phyloP scores from a whole-genome alignment of 1,140 invertebrate species.

The Drosophila orosa region DNA sequence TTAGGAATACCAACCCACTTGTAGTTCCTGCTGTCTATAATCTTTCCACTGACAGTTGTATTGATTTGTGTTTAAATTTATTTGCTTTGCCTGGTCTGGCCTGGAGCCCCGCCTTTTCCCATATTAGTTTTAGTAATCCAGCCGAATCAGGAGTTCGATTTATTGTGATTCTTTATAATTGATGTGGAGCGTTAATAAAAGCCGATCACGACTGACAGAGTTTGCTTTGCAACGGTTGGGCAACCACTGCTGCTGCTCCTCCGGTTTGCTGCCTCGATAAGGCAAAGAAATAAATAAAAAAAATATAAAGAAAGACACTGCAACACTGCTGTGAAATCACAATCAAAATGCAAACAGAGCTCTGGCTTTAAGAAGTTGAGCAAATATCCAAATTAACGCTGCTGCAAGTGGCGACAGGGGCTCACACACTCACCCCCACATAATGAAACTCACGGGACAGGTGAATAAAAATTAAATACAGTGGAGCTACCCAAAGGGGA shows the following conservation, averaged over 20 bases:
- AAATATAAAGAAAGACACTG: slow-evolving; percentile 1
- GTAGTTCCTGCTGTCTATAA: not conserved
- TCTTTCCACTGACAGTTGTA: slow-evolving; percentile 17
- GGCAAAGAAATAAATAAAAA: slow-evolving; percentile 1
- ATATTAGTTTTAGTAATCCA: slow-evolving; percentile 23
- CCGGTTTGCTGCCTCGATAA: slow-evolving; percentile 20
- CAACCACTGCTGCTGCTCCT: not conserved
- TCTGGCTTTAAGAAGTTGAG: slow-evolving; percentile 63
- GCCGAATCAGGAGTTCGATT: slow-evolving; percentile 29
- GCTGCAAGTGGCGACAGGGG: slow-evolving; percentile 42
- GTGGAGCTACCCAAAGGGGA: not conserved
- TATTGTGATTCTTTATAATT: slow-evolving; percentile 26
- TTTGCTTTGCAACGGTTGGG: slow-evolving; percentile 48
- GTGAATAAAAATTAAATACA: slow-evolving; percentile 23
- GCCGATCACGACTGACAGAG: slow-evolving; percentile 57
- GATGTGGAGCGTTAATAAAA: slow-evolving; percentile 57
- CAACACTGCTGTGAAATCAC: slow-evolving; percentile 31
- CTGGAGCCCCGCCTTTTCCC: not conserved
- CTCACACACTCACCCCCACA: slow-evolving; percentile 36
- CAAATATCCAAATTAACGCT: slow-evolving; percentile 69
- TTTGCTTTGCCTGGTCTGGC: slow-evolving; percentile 3
- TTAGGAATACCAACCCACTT: not conserved
- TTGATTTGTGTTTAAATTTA: slow-evolving; percentile 14
- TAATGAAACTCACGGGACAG: slow-evolving; percentile 22
- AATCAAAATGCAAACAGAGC: slow-evolving; percentile 74